A percentile compares a stretch with the other conserved stretches of the same genome.
phyloP scores from a whole-genome alignment of 2,888 invertebrate species.

The Scaptomyza cyrtandrae region DNA sequence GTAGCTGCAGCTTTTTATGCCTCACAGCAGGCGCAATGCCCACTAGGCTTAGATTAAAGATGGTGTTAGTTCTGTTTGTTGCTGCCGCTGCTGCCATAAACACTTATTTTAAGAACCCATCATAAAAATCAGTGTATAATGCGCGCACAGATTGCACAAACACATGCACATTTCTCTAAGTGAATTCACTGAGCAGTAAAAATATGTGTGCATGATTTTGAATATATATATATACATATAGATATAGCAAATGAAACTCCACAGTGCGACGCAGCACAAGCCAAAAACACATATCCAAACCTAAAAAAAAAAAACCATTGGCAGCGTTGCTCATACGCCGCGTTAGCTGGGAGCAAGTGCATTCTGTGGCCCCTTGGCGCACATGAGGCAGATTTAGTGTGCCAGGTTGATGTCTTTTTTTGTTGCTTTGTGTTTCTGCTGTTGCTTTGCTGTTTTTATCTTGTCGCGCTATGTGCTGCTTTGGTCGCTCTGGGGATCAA shows the following conservation, averaged over 20 bases:
- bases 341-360: constrained; percentile 43
- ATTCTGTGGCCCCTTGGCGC: constrained; percentile 55
- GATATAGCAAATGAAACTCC: neutral
- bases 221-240: constrained; percentile 27
- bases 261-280: neutral
- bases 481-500: constrained; percentile 64
- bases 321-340: constrained; percentile 59
- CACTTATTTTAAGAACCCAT: constrained; percentile 62
- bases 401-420: constrained; percentile 29
- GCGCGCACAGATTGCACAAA: constrained; percentile 43
- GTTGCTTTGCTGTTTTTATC: constrained; percentile 56
- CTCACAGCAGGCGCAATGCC: constrained; percentile 11
- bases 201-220: constrained; percentile 51
- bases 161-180: constrained; percentile 52
- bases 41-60: constrained; percentile 12
- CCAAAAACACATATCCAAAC: constrained; percentile 24
- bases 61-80: neutral
- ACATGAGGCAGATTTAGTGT: constrained; percentile 75
- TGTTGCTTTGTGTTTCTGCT: neutral
- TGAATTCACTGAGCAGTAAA: constrained; percentile 67
- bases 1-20: constrained; percentile 18
- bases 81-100: constrained; percentile 38
- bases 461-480: constrained; percentile 58
- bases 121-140: constrained; percentile 42
- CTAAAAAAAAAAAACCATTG: constrained; percentile 25